Evolutionary conservation across 2,888 invertebrate species (phyloP).

Genomic region (Eremobia ochroleuca): DNA sequence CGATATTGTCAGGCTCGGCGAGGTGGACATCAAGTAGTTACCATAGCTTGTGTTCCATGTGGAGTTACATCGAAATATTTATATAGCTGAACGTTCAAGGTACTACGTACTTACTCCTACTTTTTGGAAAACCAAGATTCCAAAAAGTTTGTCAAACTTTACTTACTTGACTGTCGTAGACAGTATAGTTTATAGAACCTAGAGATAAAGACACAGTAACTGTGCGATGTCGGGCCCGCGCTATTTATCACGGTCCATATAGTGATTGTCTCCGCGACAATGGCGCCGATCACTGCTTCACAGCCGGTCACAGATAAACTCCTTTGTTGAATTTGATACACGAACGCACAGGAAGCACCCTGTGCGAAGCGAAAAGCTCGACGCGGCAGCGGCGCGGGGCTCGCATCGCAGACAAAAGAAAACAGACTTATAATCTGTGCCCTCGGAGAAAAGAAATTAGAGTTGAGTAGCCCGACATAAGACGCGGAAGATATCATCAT

Average conservation of each 20-base stretch:
- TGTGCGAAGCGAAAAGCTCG: neutral
- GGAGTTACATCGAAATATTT: neutral
- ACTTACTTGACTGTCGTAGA: conserved; percentile 1
- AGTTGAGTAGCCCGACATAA: neutral
- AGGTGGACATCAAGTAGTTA: neutral
- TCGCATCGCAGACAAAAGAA: neutral
- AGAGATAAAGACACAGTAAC: conserved; percentile 14
- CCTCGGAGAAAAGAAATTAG: neutral
- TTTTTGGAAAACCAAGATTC: neutral
- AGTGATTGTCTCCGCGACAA: conserved; percentile 41
- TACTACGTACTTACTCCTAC: neutral
- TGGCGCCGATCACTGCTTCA: conserved; percentile 36
- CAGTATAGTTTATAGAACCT: neutral
- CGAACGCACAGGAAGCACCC: conserved; percentile 12
- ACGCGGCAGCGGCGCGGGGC: too few species aligned
- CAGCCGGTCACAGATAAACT: conserved; percentile 19
- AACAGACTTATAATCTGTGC: neutral
- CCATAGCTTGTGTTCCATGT: neutral
- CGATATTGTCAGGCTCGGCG: neutral
- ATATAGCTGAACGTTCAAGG: neutral
- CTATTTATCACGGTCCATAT: conserved; percentile 31
- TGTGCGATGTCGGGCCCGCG: conserved; percentile 11
- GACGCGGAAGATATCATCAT: neutral
- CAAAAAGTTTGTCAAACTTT: neutral
- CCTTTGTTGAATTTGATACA: conserved; percentile 24